Conservation (phyloP, 2,888 invertebrate species). For the Sarcophaga caerulescens region DNA sequence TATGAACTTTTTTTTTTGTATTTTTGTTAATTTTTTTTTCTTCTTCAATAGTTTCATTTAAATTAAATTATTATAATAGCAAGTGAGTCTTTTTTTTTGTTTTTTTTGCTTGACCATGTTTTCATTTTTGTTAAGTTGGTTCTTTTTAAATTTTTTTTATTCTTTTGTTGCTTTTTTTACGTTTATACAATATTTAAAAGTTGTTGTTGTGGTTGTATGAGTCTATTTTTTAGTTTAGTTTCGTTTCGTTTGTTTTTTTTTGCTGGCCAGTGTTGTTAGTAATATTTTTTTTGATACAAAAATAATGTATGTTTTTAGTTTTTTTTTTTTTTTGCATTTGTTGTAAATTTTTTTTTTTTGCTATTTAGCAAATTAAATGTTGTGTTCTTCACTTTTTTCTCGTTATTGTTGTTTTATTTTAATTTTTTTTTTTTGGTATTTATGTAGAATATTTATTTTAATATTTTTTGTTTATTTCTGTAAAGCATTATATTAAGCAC, state of each 20-base stretch:
- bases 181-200: slow-evolving; percentile 72
- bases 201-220: slow-evolving; percentile 34
- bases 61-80: slow-evolving; percentile 58
- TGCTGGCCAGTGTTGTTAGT: not conserved
- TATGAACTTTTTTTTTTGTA: slow-evolving; percentile 44
- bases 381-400: slow-evolving; percentile 67
- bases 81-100: slow-evolving; percentile 2
- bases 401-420: slow-evolving; percentile 43
- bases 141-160: slow-evolving; percentile 33
- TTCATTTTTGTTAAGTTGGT: slow-evolving; percentile 40
- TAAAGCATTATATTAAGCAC: slow-evolving; percentile 69
- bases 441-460: not conserved
- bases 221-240: slow-evolving; percentile 49
- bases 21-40: slow-evolving; percentile 70
- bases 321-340: slow-evolving; percentile 10
- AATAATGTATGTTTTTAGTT: slow-evolving; percentile 49
- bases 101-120: slow-evolving; percentile 64
- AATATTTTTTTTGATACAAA: not conserved
- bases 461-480: slow-evolving; percentile 68
- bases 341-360: slow-evolving; percentile 65
- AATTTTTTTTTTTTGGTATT: slow-evolving; percentile 22
- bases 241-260: slow-evolving; percentile 69
- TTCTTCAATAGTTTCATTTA: slow-evolving; percentile 61
- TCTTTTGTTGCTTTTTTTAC: slow-evolving; percentile 62
- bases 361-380: slow-evolving; percentile 80